Percentiles rank a stretch among this genome's conserved stretches.
Conservation (phyloP, 1,140 invertebrate species). For the Anthonomus grandis region DNA sequence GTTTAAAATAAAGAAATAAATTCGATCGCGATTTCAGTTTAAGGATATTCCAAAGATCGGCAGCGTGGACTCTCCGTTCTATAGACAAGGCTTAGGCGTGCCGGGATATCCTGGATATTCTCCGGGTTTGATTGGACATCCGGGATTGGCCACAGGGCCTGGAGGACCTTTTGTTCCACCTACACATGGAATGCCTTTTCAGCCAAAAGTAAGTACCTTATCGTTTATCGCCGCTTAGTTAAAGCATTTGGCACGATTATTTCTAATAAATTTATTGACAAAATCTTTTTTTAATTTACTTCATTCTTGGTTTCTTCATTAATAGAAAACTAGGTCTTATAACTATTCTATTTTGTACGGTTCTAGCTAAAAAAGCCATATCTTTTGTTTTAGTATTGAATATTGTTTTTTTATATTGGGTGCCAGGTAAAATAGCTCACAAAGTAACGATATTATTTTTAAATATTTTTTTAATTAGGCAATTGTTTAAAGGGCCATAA, state of each 20-base stretch:
- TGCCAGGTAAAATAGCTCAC: too few relatives aligned
- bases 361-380: too few relatives aligned
- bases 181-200: constrained; percentile 74
- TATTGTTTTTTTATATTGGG: too few relatives aligned
- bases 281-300: not conserved
- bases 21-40: constrained; percentile 57
- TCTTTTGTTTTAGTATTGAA: too few relatives aligned
- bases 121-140: constrained; percentile 71
- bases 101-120: constrained; percentile 76
- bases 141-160: constrained; percentile 60
- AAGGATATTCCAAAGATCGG: constrained; percentile 86
- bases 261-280: not conserved
- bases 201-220: constrained; percentile 76
- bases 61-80: constrained; percentile 74
- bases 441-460: too few relatives aligned
- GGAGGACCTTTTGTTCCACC: constrained; percentile 78
- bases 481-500: too few relatives aligned
- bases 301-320: too few relatives aligned
- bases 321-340: too few relatives aligned
- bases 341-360: too few relatives aligned
- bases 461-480: too few relatives aligned
- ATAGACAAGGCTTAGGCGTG: constrained; percentile 67
- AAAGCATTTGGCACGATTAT: not conserved
- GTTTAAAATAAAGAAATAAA: too few relatives aligned
- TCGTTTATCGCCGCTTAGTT: not conserved